Base-by-base conservation (phyloP, 2,888 invertebrate species). In the Apamea anceps region DNA sequence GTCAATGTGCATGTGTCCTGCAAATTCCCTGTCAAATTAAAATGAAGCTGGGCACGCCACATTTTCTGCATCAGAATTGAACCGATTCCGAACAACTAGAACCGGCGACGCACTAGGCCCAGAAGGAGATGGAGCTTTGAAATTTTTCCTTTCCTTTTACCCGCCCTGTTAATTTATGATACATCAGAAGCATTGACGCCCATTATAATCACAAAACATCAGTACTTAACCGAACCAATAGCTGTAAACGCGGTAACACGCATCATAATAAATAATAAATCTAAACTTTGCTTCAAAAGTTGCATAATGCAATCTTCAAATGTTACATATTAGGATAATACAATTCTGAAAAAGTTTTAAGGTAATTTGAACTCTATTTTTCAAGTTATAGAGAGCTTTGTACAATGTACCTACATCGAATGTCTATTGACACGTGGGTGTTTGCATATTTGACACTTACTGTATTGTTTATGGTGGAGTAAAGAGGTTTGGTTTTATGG, bases 401-500 rank as follows among this genome's bases (percentile, higher is more conserved):
- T 74, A 18, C 72, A 37, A 12, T 28, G 12, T 57, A 25, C 12
- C 15, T 45, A 15, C 42, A 13, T 8, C 13, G 1, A 5, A 57
- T 77, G 65, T 67, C 32, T 80, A 77, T 81, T 79, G 73, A 77
- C 83, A 82, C 74, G 84, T 88, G 74, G 81, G 84, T 86, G 87
- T 80, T 67, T 79, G 68, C 85, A 78, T 87, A 83, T 86, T 82
- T 85, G 86, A 82, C 79, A 82, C 57, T 84, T 72, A 72, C 76
- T 75, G 78, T 84, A 84, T 81, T 82, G 88, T 90, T 89, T 87
- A 89, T 85, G 84, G 80, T 82, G 54, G 28, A 84, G 82, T 84
- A 79, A 90, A 90, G 81, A 86, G 84, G 84, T 88, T 88, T 79
- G 81, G 87, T 88, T 93, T 93, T 92, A 93, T 87, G 88, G 85